A percentile compares a stretch with the other conserved stretches of the same genome.
Conservation (phyloP, 1,140 invertebrate species). For the Ladona fulva region DNA sequence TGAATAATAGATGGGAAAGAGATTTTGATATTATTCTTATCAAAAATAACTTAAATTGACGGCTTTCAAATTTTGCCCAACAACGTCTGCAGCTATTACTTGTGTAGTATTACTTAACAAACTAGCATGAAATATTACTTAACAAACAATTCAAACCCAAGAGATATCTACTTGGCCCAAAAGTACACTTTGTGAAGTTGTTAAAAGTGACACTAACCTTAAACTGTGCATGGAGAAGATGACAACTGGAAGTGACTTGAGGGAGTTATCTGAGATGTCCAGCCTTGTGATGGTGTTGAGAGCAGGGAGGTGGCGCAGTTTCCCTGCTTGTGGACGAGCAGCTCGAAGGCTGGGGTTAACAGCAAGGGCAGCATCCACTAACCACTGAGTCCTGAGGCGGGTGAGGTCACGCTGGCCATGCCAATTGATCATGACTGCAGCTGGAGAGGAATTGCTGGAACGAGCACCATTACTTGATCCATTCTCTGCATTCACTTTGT, state of each 20-base stretch:
- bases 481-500: constrained; percentile 68
- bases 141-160: too few relatives aligned
- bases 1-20: too few relatives aligned
- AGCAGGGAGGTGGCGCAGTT: constrained; percentile 58
- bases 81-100: too few relatives aligned
- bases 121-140: too few relatives aligned
- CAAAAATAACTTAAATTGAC: too few relatives aligned
- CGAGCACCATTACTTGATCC: constrained; percentile 26
- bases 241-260: constrained; percentile 67
- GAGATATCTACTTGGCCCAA: too few relatives aligned
- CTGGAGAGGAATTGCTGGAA: constrained; percentile 55
- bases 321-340: constrained; percentile 20
- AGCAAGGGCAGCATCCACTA: constrained; percentile 70
- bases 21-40: too few relatives aligned
- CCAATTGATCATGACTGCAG: constrained; percentile 91
- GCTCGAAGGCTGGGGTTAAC: constrained; percentile 67
- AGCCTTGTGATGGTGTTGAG: constrained; percentile 86
- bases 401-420: constrained; percentile 67
- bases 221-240: constrained; percentile 76
- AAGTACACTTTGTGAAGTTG: too few relatives aligned
- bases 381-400: constrained; percentile 68
- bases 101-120: too few relatives aligned
- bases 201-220: constrained; percentile 24
- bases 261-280: constrained; percentile 85
- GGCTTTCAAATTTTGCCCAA: too few relatives aligned